Evolutionary conservation across 2,888 invertebrate species (phyloP), one percentile per base, ranked within the genome.

Genomic region (Phlogophora meticulosa): DNA sequence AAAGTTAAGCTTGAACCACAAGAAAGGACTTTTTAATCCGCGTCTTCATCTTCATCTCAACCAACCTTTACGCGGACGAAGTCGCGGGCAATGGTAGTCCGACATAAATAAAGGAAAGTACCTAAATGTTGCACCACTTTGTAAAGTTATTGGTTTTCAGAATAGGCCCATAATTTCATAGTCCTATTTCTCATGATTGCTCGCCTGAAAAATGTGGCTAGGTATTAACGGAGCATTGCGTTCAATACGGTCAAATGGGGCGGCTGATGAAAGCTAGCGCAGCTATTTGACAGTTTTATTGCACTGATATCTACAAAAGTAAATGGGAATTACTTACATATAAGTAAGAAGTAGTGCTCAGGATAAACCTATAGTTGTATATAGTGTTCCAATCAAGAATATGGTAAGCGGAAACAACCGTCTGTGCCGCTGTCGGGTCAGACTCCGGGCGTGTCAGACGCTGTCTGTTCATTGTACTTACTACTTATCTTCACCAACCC

Each of bases 331-430:
- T 62, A 62, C 58, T 58, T 36, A 53, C 4, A 4, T 2, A 28
- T 28, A 28, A 28, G 28, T 56, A 55, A 63, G 36, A 34, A 43
- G 55, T 46, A 49, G 10, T 36, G 24, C 48, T 48, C 68, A 74
- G 75, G 67, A 77, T 78, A n/a, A n/a, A n/a, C n/a, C n/a, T n/a
- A n/a, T n/a, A n/a, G n/a, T n/a, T n/a, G n/a, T n/a, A n/a, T n/a
- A n/a, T 82, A 76, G 78, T 80, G 73, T 64, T 76, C 62, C 68
- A 76, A 53, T 76, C 74, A 73, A 76, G 76, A 80, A 77, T 73
- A 70, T 75, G 75, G 69, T 51, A 70, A 81, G 60, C 82, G 86
- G 84, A 82, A 81, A 67, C 59, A 48, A 61, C 67, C 65, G 77
- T 77, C 72, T 78, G 71, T 63, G 56, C 48, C 70, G 65, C 52